Evolutionary conservation across 2,888 invertebrate species (phyloP), one percentile per base, ranked within the genome.

Genomic region (Heliconius cydno): DNA sequence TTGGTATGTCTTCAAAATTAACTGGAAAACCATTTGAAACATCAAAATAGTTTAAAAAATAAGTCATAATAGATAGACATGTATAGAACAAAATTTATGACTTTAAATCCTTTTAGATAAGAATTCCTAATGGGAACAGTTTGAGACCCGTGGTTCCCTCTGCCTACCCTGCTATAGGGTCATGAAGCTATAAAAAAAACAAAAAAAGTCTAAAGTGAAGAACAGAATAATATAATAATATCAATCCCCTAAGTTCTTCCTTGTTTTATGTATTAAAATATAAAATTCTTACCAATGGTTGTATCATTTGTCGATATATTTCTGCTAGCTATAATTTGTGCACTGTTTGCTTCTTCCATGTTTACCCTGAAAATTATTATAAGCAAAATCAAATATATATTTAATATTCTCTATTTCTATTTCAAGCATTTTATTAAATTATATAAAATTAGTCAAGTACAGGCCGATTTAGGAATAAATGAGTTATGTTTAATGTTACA

Each of bases 291-390:
- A 73, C 73, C 34, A n/a, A 2, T 7, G 0, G 60, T n/a, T 25
- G 60, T 38, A 38, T 73, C n/a, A 15, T 60, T 60, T 38, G 60
- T 38, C 2, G 73, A 38, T 15, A 38, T 9, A 73, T 73, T 73
- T 60, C 34, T 73, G 15, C 25, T 73, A 38, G 38, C n/a, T 73
- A 60, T n/a, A 38, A 57, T 73, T 30, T 73, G 57, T n/a, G 73
- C 73, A 73, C 73, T 73, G 25, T 60, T 60, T 38, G 60, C 73
- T 38, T 73, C 73, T 38, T 73, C 73, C 73, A 73, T 73, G 7
- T 73, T 73, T 25, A 96, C 96, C 96, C 96, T 96, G 85, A 82
- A 92, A 81, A 25, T n/a, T 60, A 60, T 60, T 3, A n/a, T 60
- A 73, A 41, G 25, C 2, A 9, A 28, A 34, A 65, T 28, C 13